Evolutionary conservation across 1,140 invertebrate genomes (phyloP).

Genomic region (Ephestia elutella): DNA sequence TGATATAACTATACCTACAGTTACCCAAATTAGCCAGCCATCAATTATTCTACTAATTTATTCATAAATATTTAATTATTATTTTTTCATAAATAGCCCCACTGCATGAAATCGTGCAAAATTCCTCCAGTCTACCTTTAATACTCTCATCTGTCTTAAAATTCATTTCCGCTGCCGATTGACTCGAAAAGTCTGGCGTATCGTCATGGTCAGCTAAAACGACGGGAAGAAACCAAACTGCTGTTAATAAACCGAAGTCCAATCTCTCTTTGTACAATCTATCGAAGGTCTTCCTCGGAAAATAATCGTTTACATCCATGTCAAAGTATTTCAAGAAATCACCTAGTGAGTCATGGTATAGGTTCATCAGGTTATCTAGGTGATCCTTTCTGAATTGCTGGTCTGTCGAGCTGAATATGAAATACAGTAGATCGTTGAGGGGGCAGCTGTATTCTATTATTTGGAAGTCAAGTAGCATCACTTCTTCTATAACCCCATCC

Average conservation of each 20-base stretch:
- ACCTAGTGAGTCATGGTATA: slow-evolving; percentile 31
- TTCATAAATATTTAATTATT: too few relatives aligned
- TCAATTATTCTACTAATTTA: too few relatives aligned
- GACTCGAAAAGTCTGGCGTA: slow-evolving; percentile 20
- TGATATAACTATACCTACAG: too few relatives aligned
- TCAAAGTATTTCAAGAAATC: slow-evolving; percentile 32
- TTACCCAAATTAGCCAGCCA: too few relatives aligned
- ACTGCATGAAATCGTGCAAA: slow-evolving; percentile 23
- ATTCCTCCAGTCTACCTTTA: slow-evolving; percentile 18
- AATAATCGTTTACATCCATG: slow-evolving; percentile 26
- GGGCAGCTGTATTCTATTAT: slow-evolving; percentile 35
- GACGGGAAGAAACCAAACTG: slow-evolving; percentile 19
- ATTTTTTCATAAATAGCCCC: slow-evolving; percentile 18
- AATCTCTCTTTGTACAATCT: slow-evolving; percentile 23
- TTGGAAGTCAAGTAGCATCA: slow-evolving; percentile 43
- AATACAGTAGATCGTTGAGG: slow-evolving; percentile 35
- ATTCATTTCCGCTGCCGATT: slow-evolving; percentile 7
- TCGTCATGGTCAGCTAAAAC: slow-evolving; percentile 23
- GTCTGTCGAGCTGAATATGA: slow-evolving; percentile 33
- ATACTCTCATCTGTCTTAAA: slow-evolving; percentile 18
- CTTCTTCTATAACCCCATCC: slow-evolving; percentile 29
- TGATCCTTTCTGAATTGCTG: slow-evolving; percentile 31
- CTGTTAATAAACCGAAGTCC: slow-evolving; percentile 24
- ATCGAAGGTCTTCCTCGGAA: slow-evolving; percentile 29
- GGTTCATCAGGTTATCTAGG: slow-evolving; percentile 29